These are phyloP conservation scores for Conops quadrifasciatus DNA, from an alignment of 2,888 invertebrate genomes.

Conservation along the genomic window DNA sequence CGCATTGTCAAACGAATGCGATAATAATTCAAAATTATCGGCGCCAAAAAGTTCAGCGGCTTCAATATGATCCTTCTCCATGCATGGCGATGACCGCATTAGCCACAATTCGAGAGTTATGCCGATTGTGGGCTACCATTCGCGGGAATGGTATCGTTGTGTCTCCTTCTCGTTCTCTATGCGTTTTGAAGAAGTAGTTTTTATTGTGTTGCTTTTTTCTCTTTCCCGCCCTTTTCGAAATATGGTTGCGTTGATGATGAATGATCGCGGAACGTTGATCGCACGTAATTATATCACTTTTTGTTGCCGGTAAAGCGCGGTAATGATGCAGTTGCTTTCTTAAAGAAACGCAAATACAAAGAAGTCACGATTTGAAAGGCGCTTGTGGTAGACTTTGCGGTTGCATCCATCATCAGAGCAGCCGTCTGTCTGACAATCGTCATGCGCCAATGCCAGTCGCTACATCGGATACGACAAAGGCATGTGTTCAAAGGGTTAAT, in stretches of 20 bases:
- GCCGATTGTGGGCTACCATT: background rate
- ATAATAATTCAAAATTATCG: constrained; percentile 33
- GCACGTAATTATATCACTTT: constrained; percentile 25
- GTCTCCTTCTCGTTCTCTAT: constrained; percentile 16
- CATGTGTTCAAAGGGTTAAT: too few species aligned
- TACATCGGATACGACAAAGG: too few species aligned
- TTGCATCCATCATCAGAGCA: too few species aligned
- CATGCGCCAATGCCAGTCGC: too few species aligned
- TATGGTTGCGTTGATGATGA: constrained; percentile 25
- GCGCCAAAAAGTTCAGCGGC: constrained; percentile 25
- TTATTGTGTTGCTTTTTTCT: background rate
- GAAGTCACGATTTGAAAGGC: too few species aligned
- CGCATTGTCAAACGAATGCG: background rate
- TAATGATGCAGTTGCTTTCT: background rate
- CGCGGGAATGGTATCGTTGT: constrained; percentile 4
- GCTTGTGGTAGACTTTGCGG: too few species aligned
- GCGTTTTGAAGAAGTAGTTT: constrained; percentile 19
- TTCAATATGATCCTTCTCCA: constrained; percentile 7
- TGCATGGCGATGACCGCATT: background rate
- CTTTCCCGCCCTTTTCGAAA: background rate
- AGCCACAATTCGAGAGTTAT: too few species aligned
- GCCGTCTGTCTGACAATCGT: too few species aligned
- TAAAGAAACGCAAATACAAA: background rate
- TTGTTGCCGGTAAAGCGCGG: constrained; percentile 1
- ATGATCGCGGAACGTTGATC: constrained; percentile 27